phyloP scores from a whole-genome alignment of 2,888 invertebrate species.

The Conchocele bisecta region DNA sequence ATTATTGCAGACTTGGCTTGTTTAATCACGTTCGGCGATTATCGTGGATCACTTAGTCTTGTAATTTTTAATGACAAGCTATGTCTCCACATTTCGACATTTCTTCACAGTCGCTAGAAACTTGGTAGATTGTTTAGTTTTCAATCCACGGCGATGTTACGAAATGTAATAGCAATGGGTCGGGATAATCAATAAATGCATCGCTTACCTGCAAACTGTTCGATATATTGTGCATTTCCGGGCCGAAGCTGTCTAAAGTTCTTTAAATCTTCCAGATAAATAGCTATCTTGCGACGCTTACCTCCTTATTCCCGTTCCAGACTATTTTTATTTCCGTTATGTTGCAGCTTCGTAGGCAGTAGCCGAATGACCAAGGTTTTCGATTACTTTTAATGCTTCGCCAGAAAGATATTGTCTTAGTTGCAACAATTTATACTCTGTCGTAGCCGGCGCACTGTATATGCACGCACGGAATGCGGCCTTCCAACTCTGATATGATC shows the following conservation, averaged over 20 bases:
- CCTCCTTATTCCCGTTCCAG: background rate
- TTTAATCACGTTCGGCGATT: too few relatives aligned
- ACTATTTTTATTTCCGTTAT: too few relatives aligned
- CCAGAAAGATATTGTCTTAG: constrained; percentile 47
- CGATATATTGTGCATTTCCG: background rate
- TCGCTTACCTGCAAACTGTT: background rate
- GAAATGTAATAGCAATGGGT: too few relatives aligned
- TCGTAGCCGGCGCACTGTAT: constrained; percentile 44
- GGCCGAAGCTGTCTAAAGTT: background rate
- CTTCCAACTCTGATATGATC: constrained; percentile 41
- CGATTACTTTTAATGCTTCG: constrained; percentile 28
- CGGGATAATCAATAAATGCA: too few relatives aligned
- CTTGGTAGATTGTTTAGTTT: too few relatives aligned
- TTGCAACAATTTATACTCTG: constrained; percentile 49
- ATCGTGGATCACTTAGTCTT: too few relatives aligned
- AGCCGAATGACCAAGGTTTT: constrained; percentile 39
- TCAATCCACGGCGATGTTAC: too few relatives aligned
- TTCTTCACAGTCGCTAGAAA: too few relatives aligned
- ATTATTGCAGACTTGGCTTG: too few relatives aligned
- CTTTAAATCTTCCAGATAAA: background rate
- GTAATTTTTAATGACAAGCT: too few relatives aligned
- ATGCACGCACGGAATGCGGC: constrained; percentile 38
- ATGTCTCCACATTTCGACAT: too few relatives aligned
- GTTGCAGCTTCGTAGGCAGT: too few relatives aligned
- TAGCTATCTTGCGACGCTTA: background rate